Base-by-base conservation (phyloP, 1,140 invertebrate species). In the Trigoniulus corallinus region DNA sequence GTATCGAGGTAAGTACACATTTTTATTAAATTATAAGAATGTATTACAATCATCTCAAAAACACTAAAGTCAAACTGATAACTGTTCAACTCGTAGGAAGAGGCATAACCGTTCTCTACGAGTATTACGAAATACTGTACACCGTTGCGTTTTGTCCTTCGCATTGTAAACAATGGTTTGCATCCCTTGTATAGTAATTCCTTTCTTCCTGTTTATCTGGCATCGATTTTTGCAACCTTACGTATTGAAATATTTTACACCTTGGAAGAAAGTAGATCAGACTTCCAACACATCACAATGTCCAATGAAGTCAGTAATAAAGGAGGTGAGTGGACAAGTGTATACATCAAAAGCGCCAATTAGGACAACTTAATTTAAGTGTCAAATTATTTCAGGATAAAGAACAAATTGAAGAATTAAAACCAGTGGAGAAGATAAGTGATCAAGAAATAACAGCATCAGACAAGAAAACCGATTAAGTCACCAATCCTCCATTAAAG, bases 181-280 rank as follows among this genome's bases (percentile, higher is more conserved):
- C 60, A 71, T 84, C 46, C 80, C 81, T 2, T 84, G 81, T 60
- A 80, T 84, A 56, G 75, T 84, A 40, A 77, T 83, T 60, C 81
- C 81, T 1, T 62, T 82, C 37, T 63, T 83, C 24, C 67, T 84
- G 0, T 82, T 77, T 56, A 72, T 84, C 52, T 84, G 81, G 76
- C 80, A 83, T 64, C 77, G 74, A 57, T 84, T 79, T 59, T 70
- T 84, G 44, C 80, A 84, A 58, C 81, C 81, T 0, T 73, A 81
- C 39, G 64, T 82, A 25, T 57, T 82, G 49, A 75, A 74, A 50
- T 78, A 81, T 60, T 83, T 83, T 65, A 81, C 80, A 18, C 82
- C 78, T 77, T 75, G 71, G 21, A 50, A 49, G 10, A 40, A 53
- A 40, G 13, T 22, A 42, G 18, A 29, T 4, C 47, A 25, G 25